These are phyloP conservation scores for Actinernus sp. DNA, from an alignment of 92 coral and sea anemone species.

Conservation along the genomic window DNA sequence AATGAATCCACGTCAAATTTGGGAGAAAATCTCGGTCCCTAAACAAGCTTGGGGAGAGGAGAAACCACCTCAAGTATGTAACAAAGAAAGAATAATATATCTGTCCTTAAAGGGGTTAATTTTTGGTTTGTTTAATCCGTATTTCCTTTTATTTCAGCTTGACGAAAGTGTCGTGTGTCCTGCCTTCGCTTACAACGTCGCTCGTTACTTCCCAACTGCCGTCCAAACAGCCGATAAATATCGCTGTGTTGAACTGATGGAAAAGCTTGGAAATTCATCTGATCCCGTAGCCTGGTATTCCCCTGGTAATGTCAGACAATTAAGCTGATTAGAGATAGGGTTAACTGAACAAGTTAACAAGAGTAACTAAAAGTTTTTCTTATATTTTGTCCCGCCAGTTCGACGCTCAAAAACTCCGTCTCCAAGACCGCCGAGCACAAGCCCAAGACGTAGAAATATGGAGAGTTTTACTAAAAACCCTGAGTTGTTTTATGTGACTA, in stretches of 20 bases:
- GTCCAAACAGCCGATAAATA: conserved; percentile 52
- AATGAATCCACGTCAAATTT: conserved; percentile 84
- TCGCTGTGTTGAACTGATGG: conserved; percentile 72
- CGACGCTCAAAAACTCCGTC: conserved; percentile 46
- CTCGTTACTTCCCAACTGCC: conserved; percentile 76
- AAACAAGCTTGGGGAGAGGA: conserved; percentile 77
- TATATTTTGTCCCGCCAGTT: conserved; percentile 14
- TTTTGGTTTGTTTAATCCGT: neutral
- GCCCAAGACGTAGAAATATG: conserved; percentile 18
- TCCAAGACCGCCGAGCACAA: conserved; percentile 62
- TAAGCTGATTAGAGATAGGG: too few species aligned
- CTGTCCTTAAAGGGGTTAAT: neutral
- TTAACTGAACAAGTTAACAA: too few species aligned
- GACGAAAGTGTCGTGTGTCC: conserved; percentile 68
- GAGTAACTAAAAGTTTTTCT: too few species aligned
- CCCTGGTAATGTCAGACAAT: conserved; percentile 45
- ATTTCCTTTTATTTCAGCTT: conserved; percentile 25
- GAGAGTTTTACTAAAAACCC: conserved; percentile 77
- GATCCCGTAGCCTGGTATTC: conserved; percentile 86
- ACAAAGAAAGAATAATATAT: neutral
- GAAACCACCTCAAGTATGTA: conserved; percentile 57
- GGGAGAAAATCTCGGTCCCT: conserved; percentile 40
- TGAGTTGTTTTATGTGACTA: conserved; percentile 79
- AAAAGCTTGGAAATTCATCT: conserved; percentile 71
- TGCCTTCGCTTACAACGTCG: conserved; percentile 82